Conservation (phyloP, 2,113 vertebrate genomes). For the Rhineura floridana region DNA sequence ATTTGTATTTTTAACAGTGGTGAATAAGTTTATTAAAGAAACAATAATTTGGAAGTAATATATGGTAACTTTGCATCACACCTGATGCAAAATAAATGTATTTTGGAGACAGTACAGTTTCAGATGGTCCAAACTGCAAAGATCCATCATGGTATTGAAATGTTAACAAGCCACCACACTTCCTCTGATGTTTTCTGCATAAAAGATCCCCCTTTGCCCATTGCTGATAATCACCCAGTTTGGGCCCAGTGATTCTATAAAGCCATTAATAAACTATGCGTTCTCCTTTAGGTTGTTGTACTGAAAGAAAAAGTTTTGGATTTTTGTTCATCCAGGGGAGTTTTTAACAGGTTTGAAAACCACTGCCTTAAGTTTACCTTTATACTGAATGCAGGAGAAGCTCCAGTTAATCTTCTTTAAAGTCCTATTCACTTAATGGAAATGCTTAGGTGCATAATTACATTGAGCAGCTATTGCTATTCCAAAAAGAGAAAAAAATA, state of each 20-base stretch:
- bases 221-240: not conserved
- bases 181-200: not conserved
- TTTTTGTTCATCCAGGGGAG: slow-evolving; percentile 46
- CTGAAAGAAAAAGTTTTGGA: fast-evolving
- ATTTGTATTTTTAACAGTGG: not conserved
- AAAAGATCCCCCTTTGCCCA: not conserved
- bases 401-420: slow-evolving; percentile 84
- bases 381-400: slow-evolving; percentile 56
- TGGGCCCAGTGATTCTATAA: slow-evolving; percentile 3
- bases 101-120: not conserved
- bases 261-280: not conserved
- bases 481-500: slow-evolving; percentile 80
- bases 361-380: slow-evolving; percentile 58
- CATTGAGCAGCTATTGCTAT: slow-evolving; percentile 80
- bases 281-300: not conserved
- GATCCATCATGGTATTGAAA: not conserved
- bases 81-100: fast-evolving
- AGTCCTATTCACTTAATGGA: slow-evolving; percentile 82
- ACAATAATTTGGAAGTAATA: not conserved
- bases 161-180: not conserved
- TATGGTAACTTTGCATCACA: not conserved
- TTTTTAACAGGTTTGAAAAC: slow-evolving; percentile 68
- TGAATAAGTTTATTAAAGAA: not conserved
- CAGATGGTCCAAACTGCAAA: not conserved
- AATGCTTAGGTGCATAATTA: slow-evolving; percentile 85